Base-by-base conservation (phyloP, 2,888 invertebrate genomes). In the Pemphredon lugubris region DNA sequence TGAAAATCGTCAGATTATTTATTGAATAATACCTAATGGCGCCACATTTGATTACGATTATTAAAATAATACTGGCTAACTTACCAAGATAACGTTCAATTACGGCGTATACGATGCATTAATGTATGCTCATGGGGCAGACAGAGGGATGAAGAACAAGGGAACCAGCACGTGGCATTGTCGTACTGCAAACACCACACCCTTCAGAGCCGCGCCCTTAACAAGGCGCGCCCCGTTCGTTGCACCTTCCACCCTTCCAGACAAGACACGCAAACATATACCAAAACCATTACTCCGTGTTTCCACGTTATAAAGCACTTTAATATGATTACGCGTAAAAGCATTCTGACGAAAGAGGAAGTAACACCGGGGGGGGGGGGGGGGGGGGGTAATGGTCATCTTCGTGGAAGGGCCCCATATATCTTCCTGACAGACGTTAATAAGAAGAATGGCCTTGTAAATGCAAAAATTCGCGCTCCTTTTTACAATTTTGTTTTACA, bases 151-250 rank as follows among this genome's bases (percentile, higher is more conserved):
- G 70, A 74, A 73, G 45, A 61, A 77, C 61, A 73, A 73, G 69
- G 67, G 77, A 75, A 61, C 50, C 45, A 54, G 50, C 76, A 68
- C 75, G 70, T 61, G 71, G 51, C 55, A 64, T 45, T 66, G 47
- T 69, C 66, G 58, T 68, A 64, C 67, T 45, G 63, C 59, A 70
- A 68, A 77, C 55, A 76, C 83, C 85, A 55, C 85, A 80, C 86
- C 85, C 86, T 81, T 67, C n/a, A 18, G 67, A 61, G 73, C 83
- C 85, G 74, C 86, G 45, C 85, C 85, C 80, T 82, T 63, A 20
- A 16, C 16, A 61, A 68, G 83, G 82, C 40, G 79, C 73, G 78
- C 74, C 73, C n/a, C 70, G 71, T 74, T 58, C 76, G 74, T 84
- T 82, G 80, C 84, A 83, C 80, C 75, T 77, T 81, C 73, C 66